Percentiles rank a stretch among this genome's conserved stretches.
phyloP scores from a whole-genome alignment of 64 coral and sea anemone genomes.

The Astreopora myriophthalma region DNA sequence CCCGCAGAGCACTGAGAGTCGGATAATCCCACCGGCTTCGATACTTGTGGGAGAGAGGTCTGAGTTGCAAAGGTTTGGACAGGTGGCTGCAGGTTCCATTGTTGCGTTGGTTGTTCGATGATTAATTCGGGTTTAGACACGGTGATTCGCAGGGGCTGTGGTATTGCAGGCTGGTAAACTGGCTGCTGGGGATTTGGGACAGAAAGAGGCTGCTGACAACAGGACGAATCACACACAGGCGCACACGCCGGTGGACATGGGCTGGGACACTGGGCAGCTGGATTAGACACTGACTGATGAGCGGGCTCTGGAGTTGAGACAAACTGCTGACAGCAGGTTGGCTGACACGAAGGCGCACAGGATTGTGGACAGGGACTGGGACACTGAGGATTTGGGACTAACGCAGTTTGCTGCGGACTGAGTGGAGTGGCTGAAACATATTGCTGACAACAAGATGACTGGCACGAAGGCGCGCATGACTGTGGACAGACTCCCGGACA shows the following conservation, averaged over 20 bases:
- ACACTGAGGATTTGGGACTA: neutral
- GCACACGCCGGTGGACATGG: neutral
- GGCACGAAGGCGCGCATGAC: neutral
- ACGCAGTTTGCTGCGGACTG: neutral
- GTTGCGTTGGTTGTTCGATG: neutral
- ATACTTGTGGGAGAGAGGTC: neutral
- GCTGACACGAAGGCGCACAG: neutral
- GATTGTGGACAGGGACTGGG: neutral
- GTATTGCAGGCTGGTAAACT: neutral
- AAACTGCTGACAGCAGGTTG: neutral
- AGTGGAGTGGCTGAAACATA: neutral
- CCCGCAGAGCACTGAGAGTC: neutral
- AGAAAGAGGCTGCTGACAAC: slow-evolving; percentile 16
- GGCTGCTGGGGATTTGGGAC: neutral
- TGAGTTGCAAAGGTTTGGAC: neutral
- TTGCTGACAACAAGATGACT: slow-evolving; percentile 7
- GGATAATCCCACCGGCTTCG: neutral
- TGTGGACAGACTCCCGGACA: slow-evolving; percentile 11
- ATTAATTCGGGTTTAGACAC: neutral
- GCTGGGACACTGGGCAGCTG: neutral
- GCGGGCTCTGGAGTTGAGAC: neutral
- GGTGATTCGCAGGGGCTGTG: neutral
- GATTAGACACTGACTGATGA: neutral
- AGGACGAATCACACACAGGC: neutral
- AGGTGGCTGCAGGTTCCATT: neutral